Evolutionary conservation across 2,888 invertebrate genomes (phyloP), one percentile per base, ranked within the genome.

Genomic region (Diabrotica balteata): DNA sequence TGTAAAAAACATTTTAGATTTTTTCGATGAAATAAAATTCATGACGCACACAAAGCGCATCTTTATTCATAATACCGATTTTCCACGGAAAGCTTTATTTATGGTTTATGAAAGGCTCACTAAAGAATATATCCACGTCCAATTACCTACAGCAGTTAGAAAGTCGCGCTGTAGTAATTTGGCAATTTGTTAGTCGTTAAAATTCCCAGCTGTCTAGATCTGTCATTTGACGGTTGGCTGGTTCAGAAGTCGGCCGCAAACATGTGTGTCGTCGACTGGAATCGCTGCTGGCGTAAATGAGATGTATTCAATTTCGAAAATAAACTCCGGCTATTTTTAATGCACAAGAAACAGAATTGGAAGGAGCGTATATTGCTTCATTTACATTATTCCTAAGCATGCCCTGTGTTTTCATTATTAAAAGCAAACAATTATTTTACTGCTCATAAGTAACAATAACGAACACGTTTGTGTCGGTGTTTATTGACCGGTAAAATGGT

Each of bases 111-210:
- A 70, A 69, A 68, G 63, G 68, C 59, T 44, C 67, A 49, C 63
- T 67, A 68, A 73, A 70, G 79, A 79, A 81, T 83, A 83, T 82
- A 84, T 83, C 83, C 81, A 83, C 84, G 84, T 84, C 84, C 83
- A 84, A 83, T 84, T 84, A 84, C 81, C 82, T 82, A 81, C 80
- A 79, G 80, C 79, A 79, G 81, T 82, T 82, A 79, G 79, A 77
- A 79, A 80, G 80, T 79, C 80, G 78, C 78, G 77, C 78, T 78
- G 80, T 76, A 84, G 83, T 84, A 84, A 84, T 84, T 84, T 83
- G 84, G 84, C 84, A 84, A 85, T 85, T 85, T 85, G 85, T 85
- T 84, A 84, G 84, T 85, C 85, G 84, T 85, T 85, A 85, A 85
- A 83, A 85, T 85, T 85, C 85, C 80, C 85, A 85, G 85, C 85